A percentile compares a stretch with the other conserved stretches of the same genome.
Evolutionary conservation across 2,113 vertebrate species (phyloP).

Genomic region (Malaclemys terrapin): DNA sequence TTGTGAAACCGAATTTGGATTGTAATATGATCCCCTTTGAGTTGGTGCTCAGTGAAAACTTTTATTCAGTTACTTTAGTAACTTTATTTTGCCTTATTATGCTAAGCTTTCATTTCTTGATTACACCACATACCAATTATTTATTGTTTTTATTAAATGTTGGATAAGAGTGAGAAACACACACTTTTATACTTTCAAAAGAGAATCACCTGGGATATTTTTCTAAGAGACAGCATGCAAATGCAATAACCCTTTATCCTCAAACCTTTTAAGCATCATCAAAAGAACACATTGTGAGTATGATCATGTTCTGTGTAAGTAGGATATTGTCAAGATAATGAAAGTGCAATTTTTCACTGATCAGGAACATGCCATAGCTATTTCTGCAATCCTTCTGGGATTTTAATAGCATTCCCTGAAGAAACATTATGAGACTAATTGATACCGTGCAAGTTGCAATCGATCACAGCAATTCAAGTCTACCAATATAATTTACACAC

Average conservation of each 20-base stretch:
- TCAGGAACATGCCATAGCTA: not conserved
- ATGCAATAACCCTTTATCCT: not conserved
- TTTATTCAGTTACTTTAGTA: not conserved
- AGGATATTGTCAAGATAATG: not conserved
- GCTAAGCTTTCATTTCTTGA: not conserved
- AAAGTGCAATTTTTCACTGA: not conserved
- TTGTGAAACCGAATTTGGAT: not conserved
- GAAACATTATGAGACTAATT: not conserved
- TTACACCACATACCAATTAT: not conserved
- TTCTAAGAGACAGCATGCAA: not conserved
- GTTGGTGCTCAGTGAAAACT: not conserved
- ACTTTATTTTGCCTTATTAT: not conserved
- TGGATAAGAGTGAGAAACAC: not conserved
- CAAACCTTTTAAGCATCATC: not conserved
- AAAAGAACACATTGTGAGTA: not conserved
- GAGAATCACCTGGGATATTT: not conserved
- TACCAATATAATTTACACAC: not conserved
- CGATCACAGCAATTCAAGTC: not conserved
- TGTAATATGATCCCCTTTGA: not conserved
- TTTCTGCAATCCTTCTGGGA: not conserved
- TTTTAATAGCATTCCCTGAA: not conserved
- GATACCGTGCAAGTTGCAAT: not conserved
- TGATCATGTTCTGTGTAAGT: not conserved
- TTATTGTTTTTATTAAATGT: not conserved
- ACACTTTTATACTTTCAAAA: not conserved